Base-by-base conservation (phyloP, 2,888 invertebrate genomes). In the Stomorhina lunata region DNA sequence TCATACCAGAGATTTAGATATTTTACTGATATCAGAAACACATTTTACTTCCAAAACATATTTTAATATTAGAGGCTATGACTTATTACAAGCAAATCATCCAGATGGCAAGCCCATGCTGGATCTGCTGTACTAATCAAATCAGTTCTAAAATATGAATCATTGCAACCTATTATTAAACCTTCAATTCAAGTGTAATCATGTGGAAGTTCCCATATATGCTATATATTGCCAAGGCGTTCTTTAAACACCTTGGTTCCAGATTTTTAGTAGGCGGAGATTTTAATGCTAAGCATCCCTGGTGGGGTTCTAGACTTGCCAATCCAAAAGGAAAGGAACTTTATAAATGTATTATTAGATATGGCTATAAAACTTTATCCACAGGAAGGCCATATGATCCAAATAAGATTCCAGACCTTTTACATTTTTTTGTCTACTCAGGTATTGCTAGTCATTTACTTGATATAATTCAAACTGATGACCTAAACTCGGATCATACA, bases 21-120 rank as follows among this genome's bases (percentile, higher is more conserved):
- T 65, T 4, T 17, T 82, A 22, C 22, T 82, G 6, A 20, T 75
- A 6, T 79, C 78, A 9, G 57, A 81, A 68, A 68, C 81, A 1
- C 69, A 79, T 43, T 75, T 63, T n/a, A n/a, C n/a, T n/a, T n/a
- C n/a, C n/a, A n/a, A n/a, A n/a, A n/a, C n/a, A n/a, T n/a, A n/a
- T n/a, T n/a, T n/a, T n/a, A n/a, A n/a, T n/a, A n/a, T 45, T 27
- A 45, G 27, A 6, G 27, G 27, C 15, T 63, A 63, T 27, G 43
- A 63, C 15, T 0, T 43, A n/a, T 15, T 61, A 9, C 20, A 25
- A 15, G 43, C 43, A 12, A 45, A 45, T 15, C 45, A 45, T 17
- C 45, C 45, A 2, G 45, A 45, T 45, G 45, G 45, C n/a, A n/a
- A n/a, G n/a, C n/a, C n/a, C n/a, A n/a, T n/a, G n/a, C n/a, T n/a